Conservation (phyloP, 2,797 vertebrate genomes). For the Hydrocynus forskahlii region DNA sequence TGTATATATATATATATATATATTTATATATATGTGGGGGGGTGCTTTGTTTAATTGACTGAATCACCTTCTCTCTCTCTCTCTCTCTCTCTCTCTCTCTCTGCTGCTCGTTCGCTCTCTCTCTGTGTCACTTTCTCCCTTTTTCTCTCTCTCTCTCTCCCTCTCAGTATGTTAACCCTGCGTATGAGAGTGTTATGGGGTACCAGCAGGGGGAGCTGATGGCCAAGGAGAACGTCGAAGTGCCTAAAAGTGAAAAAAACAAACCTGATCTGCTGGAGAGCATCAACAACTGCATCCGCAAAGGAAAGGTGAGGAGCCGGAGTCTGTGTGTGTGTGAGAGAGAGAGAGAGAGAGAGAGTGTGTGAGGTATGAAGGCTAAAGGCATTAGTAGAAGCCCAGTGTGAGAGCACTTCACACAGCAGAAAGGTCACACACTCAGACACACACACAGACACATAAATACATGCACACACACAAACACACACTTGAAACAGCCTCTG, state of each 20-base stretch:
- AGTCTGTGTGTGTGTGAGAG: conserved; percentile 24
- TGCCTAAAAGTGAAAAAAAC: conserved; percentile 96
- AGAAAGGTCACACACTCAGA: conserved; percentile 73
- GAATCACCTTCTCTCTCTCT: too few species aligned
- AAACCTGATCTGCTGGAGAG: conserved; percentile 95
- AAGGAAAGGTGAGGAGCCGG: conserved; percentile 86
- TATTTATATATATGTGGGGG: too few species aligned
- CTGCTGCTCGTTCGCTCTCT: too few species aligned
- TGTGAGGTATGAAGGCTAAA: neutral
- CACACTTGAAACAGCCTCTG: conserved; percentile 4
- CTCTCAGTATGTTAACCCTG: conserved; percentile 92
- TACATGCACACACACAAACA: too few species aligned
- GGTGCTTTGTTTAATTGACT: too few species aligned
- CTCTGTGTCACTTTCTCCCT: too few species aligned
- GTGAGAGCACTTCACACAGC: conserved; percentile 71
- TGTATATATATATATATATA: too few species aligned
- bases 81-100: too few species aligned
- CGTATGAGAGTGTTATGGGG: conserved; percentile 94
- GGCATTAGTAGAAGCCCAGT: conserved; percentile 31
- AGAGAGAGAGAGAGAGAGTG: too few species aligned
- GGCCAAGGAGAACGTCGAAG: conserved; percentile 94
- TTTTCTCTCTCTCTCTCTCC: conserved; percentile 21
- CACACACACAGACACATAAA: neutral
- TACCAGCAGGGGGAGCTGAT: conserved; percentile 93
- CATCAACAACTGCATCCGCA: conserved; percentile 93